Base-by-base conservation (phyloP, 2,888 invertebrate genomes). In the Lysandra coridon region DNA sequence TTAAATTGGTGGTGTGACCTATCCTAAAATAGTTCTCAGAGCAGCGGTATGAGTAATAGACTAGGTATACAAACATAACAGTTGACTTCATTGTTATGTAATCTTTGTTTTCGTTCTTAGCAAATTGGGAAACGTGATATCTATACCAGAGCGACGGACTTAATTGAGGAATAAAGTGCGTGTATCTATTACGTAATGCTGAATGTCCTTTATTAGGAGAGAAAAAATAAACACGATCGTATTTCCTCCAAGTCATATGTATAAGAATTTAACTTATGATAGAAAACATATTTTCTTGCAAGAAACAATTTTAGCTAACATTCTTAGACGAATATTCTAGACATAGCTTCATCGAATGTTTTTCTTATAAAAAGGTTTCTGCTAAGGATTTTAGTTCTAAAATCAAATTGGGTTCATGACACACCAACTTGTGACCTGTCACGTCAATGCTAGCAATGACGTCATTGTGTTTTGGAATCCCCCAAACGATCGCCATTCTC, bases 41-140 rank as follows among this genome's bases (percentile, higher is more conserved):
- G 49, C 44, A 2, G 60, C 12, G n/a, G 60, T 7, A 62, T 23
- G 62, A 62, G 23, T 4, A 62, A 62, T 62, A 53, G 4, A 12
- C 53, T 14, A 53, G 60, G 5, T n/a, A n/a, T 62, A 17, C n/a
- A n/a, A 60, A 12, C 12, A 23, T 30, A 30, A 6, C 10, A 30
- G 12, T 30, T 64, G 23, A 64, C 10, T 30, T 30, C 10, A 64
- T 30, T 64, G 12, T 64, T 64, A 64, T 10, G 62, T 64, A 10
- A 30, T 23, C 12, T 69, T 69, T 33, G 64, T 69, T 69, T 69
- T 69, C 12, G 64, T 30, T 23, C 64, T 69, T 30, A 30, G 64
- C 30, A 62, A 62, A 62, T 62, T 62, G 62, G 23, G 62, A 62
- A 62, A 62, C 62, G 62, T 62, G 64, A 69, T 69, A 33, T 69